Evolutionary conservation across 1,140 invertebrate species (phyloP), one percentile per base, ranked within the genome.

Genomic region (Drosophila nikananu): DNA sequence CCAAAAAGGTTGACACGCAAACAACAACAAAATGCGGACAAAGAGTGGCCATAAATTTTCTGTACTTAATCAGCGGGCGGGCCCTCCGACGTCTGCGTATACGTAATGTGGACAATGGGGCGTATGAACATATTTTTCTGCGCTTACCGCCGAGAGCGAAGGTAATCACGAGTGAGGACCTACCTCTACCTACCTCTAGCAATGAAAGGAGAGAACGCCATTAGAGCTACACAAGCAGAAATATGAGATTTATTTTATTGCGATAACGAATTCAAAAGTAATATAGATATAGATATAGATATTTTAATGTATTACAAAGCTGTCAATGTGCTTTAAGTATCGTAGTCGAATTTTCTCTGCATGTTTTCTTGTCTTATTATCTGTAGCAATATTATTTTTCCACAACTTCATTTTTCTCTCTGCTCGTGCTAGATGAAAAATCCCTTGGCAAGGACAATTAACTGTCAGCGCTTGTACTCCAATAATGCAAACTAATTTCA

Each of bases 21-120:
- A 35, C 58, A 77, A 81, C 60, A 48, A 23, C 21, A 49, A 25
- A 49, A 49, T 27, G 25, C 48, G 48, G 23, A 49, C 48, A 49
- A 63, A 62, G 25, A 71, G 51, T 48, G 84, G 66, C 71, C 60
- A 90, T 89, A 90, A 90, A 89, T 89, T 81, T 70, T 67, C 57
- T 25, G 13, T 62, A 66, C 81, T 60, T 78, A 83, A 73, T 90
- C 86, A 84, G 58, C 62, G 49, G 44, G 25, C 57, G 71, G 66
- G 37, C 68, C 51, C 17, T n/a, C 48, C 21, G 30, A 73, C 21
- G 35, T 39, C 54, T 10, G 5, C 77, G 70, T 89, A 81, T 76
- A 60, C 78, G 66, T 59, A 81, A 86, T 82, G 77, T 44, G 66
- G 83, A 64, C 75, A 74, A 74, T 76, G 78, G 41, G 59, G 77